Evolutionary conservation across 30 jellyfish, hydroid and myxozoan genomes (phyloP).

Genomic region (Calvadosia cruxmelitensis): DNA sequence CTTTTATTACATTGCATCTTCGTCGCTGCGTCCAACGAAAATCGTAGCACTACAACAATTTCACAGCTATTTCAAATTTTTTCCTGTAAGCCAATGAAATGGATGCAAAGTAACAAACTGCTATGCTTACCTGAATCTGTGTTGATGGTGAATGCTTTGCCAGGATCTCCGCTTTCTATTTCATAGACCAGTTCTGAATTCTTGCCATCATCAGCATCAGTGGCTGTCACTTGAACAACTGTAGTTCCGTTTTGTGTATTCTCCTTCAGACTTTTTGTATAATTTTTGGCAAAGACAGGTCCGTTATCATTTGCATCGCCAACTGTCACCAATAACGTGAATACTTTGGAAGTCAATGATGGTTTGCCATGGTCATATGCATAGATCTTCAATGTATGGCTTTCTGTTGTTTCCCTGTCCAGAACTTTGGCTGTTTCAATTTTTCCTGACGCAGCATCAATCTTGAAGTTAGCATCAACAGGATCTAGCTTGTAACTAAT

Average conservation of each 20-base stretch:
- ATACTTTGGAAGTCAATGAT: constrained; percentile 42
- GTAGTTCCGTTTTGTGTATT: constrained; percentile 27
- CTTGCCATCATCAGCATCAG: constrained; percentile 59
- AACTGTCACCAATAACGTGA: constrained; percentile 24
- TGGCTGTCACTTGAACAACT: constrained; percentile 40
- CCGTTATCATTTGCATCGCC: constrained; percentile 73
- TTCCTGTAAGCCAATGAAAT: too few relatives aligned
- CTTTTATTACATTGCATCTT: too few relatives aligned
- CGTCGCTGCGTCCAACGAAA: too few relatives aligned
- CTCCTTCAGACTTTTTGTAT: constrained; percentile 21
- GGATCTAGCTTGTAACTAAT: constrained; percentile 12
- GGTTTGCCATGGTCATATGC: constrained; percentile 76
- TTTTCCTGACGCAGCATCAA: constrained; percentile 39
- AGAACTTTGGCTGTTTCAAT: constrained; percentile 23
- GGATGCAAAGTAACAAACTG: too few relatives aligned
- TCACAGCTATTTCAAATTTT: too few relatives aligned
- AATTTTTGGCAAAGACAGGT: constrained; percentile 36
- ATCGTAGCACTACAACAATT: too few relatives aligned
- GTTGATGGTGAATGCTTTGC: constrained; percentile 22
- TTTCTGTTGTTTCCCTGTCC: constrained; percentile 50
- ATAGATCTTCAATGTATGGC: constrained; percentile 13
- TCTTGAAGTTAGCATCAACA: constrained; percentile 12
- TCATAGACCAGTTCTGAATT: constrained; percentile 36
- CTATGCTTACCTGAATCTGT: constrained; percentile 46
- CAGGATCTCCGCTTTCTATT: constrained; percentile 21